Base-by-base conservation (phyloP, 2,888 invertebrate species). In the Pristionchus fissidentatus region DNA sequence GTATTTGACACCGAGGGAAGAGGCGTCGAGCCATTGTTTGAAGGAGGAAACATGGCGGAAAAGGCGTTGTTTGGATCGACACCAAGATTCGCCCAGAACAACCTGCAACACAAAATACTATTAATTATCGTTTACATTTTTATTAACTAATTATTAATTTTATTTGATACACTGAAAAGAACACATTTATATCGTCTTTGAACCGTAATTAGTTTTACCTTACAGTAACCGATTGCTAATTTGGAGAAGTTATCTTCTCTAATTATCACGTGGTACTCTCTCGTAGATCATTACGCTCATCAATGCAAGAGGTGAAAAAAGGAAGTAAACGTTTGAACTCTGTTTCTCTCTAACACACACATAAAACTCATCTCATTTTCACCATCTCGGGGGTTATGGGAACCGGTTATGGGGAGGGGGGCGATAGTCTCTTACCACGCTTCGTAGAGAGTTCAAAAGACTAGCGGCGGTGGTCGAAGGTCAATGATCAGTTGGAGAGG, bases 1-100 rank as follows among this genome's bases (percentile, higher is more conserved):
- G 81, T 90, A 90, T 49, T 87, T 86, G 55, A 90, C 90, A 3
- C 90, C 90, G 13, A 90, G 86, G 3, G 85, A 85, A 52, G 88
- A 86, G 7, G 90, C 90, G 60, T 89, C 90, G 29, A 87, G 88
- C 90, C 90, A 90, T 82, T 90, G 89, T 29, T 89, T 88, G 85
- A 90, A 90, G 41, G 87, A 84, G 43, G 89, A 88, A 10, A 90
- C 89, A 73, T 90, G 90, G 5, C 89, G 87, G 85, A 90, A 90
- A 43, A 90, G 55, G 26, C 90, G 87, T 41, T 87, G 88, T 83
- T 90, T 89, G 19, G 86, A 86, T 32, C 89, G 89, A 81, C 88
- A 87, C 89, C 89, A 89, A 29, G 83, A 82, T 15, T 85, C 85
- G 15, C 86, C 86, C 26, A 85, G 85, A 22, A 85, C 80, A 0